Percentiles rank a stretch among this genome's conserved stretches.
Conservation (phyloP, 2,113 vertebrate species). For the Alces alces region DNA sequence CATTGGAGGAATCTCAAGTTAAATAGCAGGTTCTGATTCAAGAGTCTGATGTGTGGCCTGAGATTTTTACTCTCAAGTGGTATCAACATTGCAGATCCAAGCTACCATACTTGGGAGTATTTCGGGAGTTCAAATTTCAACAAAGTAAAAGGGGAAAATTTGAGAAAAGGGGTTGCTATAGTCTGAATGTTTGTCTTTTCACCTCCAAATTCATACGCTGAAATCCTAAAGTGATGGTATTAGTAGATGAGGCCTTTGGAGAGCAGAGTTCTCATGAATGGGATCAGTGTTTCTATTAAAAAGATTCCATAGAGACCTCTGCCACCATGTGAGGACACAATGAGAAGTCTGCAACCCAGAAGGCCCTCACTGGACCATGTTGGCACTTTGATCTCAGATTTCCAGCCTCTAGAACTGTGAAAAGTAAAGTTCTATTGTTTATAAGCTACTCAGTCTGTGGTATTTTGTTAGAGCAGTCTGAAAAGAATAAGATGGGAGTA, state of each 20-base stretch:
- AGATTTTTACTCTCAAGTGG: neutral
- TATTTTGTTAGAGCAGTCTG: neutral
- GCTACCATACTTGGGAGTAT: neutral
- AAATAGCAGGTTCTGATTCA: neutral
- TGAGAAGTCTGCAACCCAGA: neutral
- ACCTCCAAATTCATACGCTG: neutral
- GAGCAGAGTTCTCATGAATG: neutral
- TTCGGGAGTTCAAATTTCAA: neutral
- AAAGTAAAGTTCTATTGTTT: neutral
- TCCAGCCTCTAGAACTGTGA: neutral
- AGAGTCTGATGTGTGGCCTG: neutral
- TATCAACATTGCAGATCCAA: neutral
- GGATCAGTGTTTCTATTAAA: neutral
- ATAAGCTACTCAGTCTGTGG: neutral
- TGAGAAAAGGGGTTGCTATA: neutral
- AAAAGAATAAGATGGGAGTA: neutral
- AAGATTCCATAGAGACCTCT: neutral
- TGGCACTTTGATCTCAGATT: neutral
- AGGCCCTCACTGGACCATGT: neutral
- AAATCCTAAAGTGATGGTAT: neutral
- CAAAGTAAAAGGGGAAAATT: neutral
- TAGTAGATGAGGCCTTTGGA: neutral
- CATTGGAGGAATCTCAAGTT: neutral
- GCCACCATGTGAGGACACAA: neutral
- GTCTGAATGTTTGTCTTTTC: neutral